These are phyloP conservation scores for Vulpes lagopus DNA, from an alignment of 2,113 vertebrate species.

Conservation along the genomic window DNA sequence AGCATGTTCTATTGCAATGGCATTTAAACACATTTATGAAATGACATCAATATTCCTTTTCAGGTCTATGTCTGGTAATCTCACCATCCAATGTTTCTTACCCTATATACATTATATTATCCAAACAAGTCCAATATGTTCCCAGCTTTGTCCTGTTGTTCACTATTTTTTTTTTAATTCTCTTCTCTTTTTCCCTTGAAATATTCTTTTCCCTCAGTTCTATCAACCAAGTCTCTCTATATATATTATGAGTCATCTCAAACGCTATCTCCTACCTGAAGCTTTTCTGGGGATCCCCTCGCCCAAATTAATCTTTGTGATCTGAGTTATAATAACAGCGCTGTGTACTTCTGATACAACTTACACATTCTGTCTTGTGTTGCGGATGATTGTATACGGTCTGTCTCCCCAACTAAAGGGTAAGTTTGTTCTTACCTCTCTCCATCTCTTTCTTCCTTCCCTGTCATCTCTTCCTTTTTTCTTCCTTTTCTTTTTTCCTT, in stretches of 20 bases:
- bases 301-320: not conserved
- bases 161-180: not conserved
- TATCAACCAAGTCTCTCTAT: not conserved
- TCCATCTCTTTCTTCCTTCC: not conserved
- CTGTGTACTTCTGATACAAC: not conserved
- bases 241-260: not conserved
- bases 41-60: not conserved
- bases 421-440: not conserved
- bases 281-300: not conserved
- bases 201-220: not conserved
- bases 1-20: not conserved
- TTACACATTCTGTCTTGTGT: not conserved
- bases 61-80: not conserved
- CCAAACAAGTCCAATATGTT: not conserved
- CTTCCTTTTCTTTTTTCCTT: not conserved
- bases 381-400: not conserved
- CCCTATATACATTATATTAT: not conserved
- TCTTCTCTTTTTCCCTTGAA: not conserved
- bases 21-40: not conserved
- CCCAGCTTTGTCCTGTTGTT: not conserved
- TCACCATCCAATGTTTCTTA: not conserved
- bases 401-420: not conserved
- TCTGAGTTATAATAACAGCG: not conserved
- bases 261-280: not conserved
- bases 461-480: not conserved